phyloP scores from a whole-genome alignment of 2,797 vertebrate species.

The Pangasius macronema region DNA sequence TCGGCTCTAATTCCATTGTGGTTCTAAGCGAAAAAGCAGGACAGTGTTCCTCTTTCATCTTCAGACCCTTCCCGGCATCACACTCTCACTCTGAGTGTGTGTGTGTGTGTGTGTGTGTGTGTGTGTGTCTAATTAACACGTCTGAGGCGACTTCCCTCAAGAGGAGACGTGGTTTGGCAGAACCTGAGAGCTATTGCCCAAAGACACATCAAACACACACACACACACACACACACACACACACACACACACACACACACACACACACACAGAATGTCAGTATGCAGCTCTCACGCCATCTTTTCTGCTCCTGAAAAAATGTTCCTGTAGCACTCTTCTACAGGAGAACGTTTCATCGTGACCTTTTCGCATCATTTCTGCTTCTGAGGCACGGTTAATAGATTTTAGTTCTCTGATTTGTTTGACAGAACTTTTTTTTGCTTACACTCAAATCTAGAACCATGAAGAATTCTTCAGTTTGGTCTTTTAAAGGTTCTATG shows the following conservation, averaged over 20 bases:
- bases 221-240: slow-evolving; percentile 4
- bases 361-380: neutral
- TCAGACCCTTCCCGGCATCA: slow-evolving; percentile 47
- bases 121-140: slow-evolving; percentile 60
- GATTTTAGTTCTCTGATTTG: neutral
- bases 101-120: slow-evolving; percentile 35
- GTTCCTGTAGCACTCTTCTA: neutral
- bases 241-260: slow-evolving; percentile 18
- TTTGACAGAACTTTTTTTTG: neutral
- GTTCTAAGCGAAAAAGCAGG: slow-evolving; percentile 45
- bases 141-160: slow-evolving; percentile 56
- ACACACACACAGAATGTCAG: slow-evolving; percentile 32
- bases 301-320: neutral
- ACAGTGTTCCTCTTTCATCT: slow-evolving; percentile 1
- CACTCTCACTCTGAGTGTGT: slow-evolving; percentile 15
- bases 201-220: slow-evolving; percentile 46
- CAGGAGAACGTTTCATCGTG: neutral
- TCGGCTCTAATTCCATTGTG: slow-evolving; percentile 31
- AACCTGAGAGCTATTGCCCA: slow-evolving; percentile 33
- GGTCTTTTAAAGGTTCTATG: neutral
- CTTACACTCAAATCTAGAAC: neutral
- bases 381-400: neutral
- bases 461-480: neutral
- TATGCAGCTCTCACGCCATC: slow-evolving; percentile 21
- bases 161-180: slow-evolving; percentile 55